These are phyloP conservation scores for Sepiola atlantica DNA, from an alignment of 2,888 invertebrate genomes.

Conservation along the genomic window DNA sequence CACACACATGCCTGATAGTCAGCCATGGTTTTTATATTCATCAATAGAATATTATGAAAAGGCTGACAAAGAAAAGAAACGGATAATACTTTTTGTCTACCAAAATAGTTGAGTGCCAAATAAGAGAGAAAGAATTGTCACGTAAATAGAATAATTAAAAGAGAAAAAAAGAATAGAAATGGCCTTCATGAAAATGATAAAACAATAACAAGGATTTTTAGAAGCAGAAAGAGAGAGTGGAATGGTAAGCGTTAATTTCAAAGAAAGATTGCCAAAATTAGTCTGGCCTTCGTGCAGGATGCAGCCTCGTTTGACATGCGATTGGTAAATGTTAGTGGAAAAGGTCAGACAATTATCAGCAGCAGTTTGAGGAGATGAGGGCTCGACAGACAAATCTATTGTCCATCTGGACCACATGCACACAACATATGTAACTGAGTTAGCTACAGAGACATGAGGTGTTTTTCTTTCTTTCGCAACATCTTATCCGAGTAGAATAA, in stretches of 20 bases:
- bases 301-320: not conserved
- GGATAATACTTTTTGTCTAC: not conserved
- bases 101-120: not conserved
- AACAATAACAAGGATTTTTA: not conserved
- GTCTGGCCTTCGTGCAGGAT: not conserved
- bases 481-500: not conserved
- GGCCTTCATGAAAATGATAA: not conserved
- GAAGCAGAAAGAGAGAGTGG: not conserved
- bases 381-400: not conserved
- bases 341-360: not conserved
- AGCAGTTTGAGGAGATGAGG: not conserved
- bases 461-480: not conserved
- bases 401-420: not conserved
- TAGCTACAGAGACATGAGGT: not conserved
- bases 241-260: not conserved
- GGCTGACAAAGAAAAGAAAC: not conserved
- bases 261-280: not conserved
- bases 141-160: too few species aligned
- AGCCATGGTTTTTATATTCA: not conserved
- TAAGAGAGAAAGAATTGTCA: not conserved
- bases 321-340: conserved; percentile 32
- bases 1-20: too few species aligned
- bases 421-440: not conserved
- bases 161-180: not conserved
- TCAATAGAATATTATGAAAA: not conserved